phyloP scores from a whole-genome alignment of 2,113 vertebrate species.

The Mustelus asterias region DNA sequence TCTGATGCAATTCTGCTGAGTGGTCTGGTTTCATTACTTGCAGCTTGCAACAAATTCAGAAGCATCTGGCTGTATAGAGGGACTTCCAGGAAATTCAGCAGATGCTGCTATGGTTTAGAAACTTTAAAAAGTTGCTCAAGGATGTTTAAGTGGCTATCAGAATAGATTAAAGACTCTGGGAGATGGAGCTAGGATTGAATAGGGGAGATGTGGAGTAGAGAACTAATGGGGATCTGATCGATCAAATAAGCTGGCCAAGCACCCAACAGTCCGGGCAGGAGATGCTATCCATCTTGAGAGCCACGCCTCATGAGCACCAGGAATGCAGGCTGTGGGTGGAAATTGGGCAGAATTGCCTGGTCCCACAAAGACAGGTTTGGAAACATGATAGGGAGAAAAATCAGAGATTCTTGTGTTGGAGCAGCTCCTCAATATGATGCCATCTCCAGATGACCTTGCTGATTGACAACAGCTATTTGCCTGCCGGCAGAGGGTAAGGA shows the following conservation, averaged over 20 bases:
- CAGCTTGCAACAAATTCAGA: neutral
- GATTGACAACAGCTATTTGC: no score
- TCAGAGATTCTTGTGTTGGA: no score
- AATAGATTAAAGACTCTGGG: neutral
- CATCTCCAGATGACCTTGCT: no score
- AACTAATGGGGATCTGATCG: neutral
- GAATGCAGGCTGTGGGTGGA: neutral
- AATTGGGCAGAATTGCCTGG: neutral
- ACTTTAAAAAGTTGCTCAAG: neutral
- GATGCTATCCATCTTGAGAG: neutral
- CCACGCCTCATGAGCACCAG: no score
- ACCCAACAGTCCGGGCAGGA: no score
- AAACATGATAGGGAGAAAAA: no score
- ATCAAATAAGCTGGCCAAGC: no score
- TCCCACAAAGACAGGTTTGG: no score
- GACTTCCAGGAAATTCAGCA: neutral
- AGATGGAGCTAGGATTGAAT: neutral
- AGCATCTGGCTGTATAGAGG: neutral
- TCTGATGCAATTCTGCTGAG: neutral
- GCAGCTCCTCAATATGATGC: no score
- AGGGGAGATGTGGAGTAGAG: neutral
- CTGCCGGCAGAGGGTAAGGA: no score
- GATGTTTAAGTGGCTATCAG: neutral
- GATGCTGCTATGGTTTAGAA: neutral
- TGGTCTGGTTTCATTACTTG: neutral